Conservation (phyloP, 30 jellyfish, hydroid and myxozoan genomes). For the Pelagia noctiluca region DNA sequence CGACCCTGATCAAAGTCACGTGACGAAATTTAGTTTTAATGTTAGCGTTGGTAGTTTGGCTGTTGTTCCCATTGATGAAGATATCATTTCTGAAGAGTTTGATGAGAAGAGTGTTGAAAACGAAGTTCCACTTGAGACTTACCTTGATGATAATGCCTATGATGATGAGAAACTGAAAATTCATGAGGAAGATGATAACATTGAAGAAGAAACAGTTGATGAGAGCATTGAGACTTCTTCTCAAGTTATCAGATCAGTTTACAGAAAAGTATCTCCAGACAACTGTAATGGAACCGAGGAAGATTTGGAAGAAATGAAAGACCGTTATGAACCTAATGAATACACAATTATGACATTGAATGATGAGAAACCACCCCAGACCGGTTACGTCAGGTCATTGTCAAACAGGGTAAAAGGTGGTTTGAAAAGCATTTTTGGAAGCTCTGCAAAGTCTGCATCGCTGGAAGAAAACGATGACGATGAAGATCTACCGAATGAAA, state of each 20-base stretch:
- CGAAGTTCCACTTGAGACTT: neutral
- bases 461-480: too few relatives aligned
- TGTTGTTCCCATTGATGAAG: slow-evolving; percentile 11
- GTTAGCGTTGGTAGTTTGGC: too few relatives aligned
- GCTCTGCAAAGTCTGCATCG: neutral
- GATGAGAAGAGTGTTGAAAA: slow-evolving; percentile 21
- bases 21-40: too few relatives aligned
- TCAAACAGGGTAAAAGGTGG: neutral
- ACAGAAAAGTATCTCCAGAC: neutral
- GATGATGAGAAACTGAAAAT: too few relatives aligned
- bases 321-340: neutral
- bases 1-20: too few relatives aligned
- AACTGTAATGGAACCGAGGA: neutral
- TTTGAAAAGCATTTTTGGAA: neutral
- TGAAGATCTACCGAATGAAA: too few relatives aligned
- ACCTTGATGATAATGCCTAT: slow-evolving; percentile 22
- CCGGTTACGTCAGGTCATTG: neutral
- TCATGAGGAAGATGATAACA: neutral
- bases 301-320: neutral
- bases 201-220: neutral
- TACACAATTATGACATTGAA: neutral
- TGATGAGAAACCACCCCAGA: neutral
- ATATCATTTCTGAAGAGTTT: slow-evolving; percentile 16
- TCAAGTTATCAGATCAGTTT: neutral
- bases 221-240: neutral